These are phyloP conservation scores for Bucorvus abyssinicus DNA, from an alignment of 2,797 vertebrate genomes.

Conservation along the genomic window DNA sequence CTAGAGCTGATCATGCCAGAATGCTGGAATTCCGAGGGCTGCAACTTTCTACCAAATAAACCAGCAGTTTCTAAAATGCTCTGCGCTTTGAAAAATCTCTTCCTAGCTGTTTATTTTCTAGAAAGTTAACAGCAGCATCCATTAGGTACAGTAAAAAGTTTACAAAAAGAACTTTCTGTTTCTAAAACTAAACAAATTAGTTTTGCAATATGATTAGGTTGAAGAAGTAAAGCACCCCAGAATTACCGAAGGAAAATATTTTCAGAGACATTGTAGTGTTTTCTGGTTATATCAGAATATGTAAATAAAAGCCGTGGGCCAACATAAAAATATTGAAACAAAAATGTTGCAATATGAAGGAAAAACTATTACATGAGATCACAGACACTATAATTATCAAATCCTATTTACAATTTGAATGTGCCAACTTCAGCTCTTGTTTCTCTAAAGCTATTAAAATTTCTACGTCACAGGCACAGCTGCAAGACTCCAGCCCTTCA, in stretches of 20 bases:
- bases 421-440: conserved; percentile 16
- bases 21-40: neutral
- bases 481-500: neutral
- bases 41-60: neutral
- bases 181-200: neutral
- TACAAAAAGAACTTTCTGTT: neutral
- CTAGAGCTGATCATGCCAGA: neutral
- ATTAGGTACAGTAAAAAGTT: neutral
- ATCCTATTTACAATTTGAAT: neutral
- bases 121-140: neutral
- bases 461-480: conserved; percentile 19
- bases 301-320: conserved; percentile 26
- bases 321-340: conserved; percentile 32
- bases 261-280: neutral
- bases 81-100: neutral
- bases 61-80: neutral
- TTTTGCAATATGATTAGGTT: neutral
- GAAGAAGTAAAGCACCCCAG: neutral
- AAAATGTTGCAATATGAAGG: conserved; percentile 1
- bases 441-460: conserved; percentile 22
- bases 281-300: conserved; percentile 1
- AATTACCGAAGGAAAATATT: conserved; percentile 22
- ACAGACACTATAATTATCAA: conserved; percentile 36
- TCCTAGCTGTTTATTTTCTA: neutral
- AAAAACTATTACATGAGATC: conserved; percentile 43